phyloP scores from a whole-genome alignment of 1,140 invertebrate species.

The Drosophila arizonae region DNA sequence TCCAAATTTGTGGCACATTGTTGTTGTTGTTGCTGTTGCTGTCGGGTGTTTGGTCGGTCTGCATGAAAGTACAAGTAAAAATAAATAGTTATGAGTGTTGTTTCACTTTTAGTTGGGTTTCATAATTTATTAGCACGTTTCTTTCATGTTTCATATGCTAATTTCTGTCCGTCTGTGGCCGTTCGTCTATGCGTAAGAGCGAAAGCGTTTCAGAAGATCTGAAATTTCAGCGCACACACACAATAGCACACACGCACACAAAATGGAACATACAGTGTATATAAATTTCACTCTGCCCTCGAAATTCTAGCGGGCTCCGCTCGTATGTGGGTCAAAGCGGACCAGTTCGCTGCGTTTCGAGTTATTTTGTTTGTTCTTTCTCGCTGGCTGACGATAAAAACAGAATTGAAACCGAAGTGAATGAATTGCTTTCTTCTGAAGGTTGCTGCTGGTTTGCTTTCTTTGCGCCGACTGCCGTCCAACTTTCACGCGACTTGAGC shows the following conservation, averaged over 20 bases:
- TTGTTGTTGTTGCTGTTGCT: conserved; percentile 26
- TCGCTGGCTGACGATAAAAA: conserved; percentile 42
- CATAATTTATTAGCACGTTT: conserved; percentile 76
- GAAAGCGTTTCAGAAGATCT: conserved; percentile 54
- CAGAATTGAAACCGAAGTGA: conserved; percentile 45
- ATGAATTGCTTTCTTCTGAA: conserved; percentile 40
- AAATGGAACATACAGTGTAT: conserved; percentile 12
- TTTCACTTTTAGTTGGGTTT: conserved; percentile 73
- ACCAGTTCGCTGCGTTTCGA: conserved; percentile 38
- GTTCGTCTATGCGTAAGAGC: conserved; percentile 48
- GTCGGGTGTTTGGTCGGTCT: conserved; percentile 24
- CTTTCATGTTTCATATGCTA: conserved; percentile 48
- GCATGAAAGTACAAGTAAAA: conserved; percentile 73
- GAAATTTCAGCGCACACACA: conserved; percentile 21
- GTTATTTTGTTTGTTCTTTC: conserved; percentile 57
- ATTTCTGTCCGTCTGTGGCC: conserved; percentile 38
- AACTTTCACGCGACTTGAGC: conserved; percentile 80
- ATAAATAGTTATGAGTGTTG: conserved; percentile 43
- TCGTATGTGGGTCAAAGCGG: conserved; percentile 62
- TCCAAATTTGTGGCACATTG: conserved; percentile 56
- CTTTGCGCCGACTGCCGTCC: conserved; percentile 60
- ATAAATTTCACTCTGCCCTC: conserved; percentile 43
- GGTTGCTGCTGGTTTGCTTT: conserved; percentile 55
- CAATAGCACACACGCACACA: conserved; percentile 20
- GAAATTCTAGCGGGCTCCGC: conserved; percentile 57